A percentile compares a stretch with the other conserved stretches of the same genome.
These are phyloP conservation scores for Parauchenoglanis ngamensis DNA, from an alignment of 2,797 vertebrate species.

Conservation along the genomic window DNA sequence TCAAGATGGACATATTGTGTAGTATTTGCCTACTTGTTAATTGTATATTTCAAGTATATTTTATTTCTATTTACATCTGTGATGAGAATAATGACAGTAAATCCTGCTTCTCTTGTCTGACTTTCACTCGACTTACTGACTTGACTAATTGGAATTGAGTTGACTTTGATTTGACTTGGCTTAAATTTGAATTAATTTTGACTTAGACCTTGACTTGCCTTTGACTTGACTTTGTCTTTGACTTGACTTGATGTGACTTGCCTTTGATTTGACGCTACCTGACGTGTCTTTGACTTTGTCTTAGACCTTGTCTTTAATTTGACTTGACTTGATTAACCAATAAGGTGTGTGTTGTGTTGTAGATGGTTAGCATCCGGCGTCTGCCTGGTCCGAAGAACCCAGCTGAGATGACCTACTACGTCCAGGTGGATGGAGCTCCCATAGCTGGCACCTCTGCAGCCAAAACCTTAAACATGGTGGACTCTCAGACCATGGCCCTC, in stretches of 20 bases:
- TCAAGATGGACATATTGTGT: neutral
- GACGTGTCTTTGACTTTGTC: neutral
- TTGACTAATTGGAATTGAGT: neutral
- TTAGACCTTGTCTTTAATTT: neutral
- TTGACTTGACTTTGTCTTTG: neutral
- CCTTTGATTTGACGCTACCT: too few relatives aligned
- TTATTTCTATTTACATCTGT: neutral
- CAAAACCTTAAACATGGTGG: conserved; percentile 92
- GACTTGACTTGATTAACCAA: neutral
- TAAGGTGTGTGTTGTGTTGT: conserved; percentile 31
- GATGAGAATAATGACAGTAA: neutral
- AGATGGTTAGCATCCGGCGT: conserved; percentile 96
- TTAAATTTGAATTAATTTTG: neutral
- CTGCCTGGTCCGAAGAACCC: conserved; percentile 91
- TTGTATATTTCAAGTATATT: neutral
- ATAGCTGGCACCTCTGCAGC: conserved; percentile 87
- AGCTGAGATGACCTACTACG: conserved; percentile 93
- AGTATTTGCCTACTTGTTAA: neutral
- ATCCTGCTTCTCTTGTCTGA: neutral
- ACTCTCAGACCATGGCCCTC: conserved; percentile 96
- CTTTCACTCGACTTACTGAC: neutral
- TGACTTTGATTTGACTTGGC: neutral
- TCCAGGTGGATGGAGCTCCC: conserved; percentile 85
- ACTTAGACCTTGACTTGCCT: neutral
- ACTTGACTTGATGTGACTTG: neutral